Evolutionary conservation across 1,140 invertebrate species (phyloP), one percentile per base, ranked within the genome.

Genomic region (Phymorhynchus buccinoides): DNA sequence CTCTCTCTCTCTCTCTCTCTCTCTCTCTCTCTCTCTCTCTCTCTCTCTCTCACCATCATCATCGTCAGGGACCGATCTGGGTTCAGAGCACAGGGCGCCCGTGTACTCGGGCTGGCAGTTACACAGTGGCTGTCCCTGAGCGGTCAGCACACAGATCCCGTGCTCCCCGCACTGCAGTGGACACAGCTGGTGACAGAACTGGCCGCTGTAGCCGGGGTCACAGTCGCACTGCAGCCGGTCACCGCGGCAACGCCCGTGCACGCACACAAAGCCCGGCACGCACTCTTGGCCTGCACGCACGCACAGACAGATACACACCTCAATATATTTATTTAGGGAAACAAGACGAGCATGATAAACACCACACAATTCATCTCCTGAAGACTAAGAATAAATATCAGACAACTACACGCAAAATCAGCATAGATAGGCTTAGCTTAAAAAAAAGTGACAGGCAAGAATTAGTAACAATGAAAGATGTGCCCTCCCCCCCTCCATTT

Each of bases 181-280:
- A 32, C 78, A 80, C 41, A 48, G 41, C 78, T 80, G 16, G 39
- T 80, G 78, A 30, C 77, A 79, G 77, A 79, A 79, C 14, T 41
- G 39, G 27, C 77, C 77, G 0, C 41, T 30, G 41, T 79, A 79
- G 41, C 77, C 77, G 6, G 77, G 41, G n/a, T 82, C 80, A 68
- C 80, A 82, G 12, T 35, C 35, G 41, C 80, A 82, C 56, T 80
- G 22, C 3, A 66, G 18, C 7, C 79, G 48, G 12, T 68, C 48
- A 1, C n/a, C 62, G 1, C 3, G 56, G 56, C 75, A 78, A 22
- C 39, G 22, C 6, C 71, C 39, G 30, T 48, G 42, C 7, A 42
- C 18, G n/a, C 75, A 78, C 16, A 78, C 39, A n/a, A 78, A 78
- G 37, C 68, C 68, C 7, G 37, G 14, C 75, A 78, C 75, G n/a